phyloP scores from a whole-genome alignment of 2,113 vertebrate species.

The Notiomystis cincta region DNA sequence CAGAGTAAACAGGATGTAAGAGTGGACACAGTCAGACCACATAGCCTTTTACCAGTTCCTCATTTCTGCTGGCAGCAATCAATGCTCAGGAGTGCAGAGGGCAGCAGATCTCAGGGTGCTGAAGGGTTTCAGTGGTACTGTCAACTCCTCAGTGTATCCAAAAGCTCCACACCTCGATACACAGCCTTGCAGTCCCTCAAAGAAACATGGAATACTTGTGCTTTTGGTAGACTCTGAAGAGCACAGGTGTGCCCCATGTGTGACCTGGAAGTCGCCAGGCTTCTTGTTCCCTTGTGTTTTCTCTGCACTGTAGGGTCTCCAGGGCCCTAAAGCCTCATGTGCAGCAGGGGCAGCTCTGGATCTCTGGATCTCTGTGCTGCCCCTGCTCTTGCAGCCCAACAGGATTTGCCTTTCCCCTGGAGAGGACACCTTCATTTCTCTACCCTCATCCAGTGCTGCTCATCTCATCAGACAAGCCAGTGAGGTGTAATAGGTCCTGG shows the following conservation, averaged over 20 bases:
- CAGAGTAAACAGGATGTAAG: conserved; percentile 44
- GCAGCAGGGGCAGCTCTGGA: neutral
- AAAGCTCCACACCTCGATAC: neutral
- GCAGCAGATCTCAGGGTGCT: neutral
- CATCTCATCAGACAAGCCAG: neutral
- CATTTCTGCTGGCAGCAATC: neutral
- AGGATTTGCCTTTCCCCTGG: neutral
- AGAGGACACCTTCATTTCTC: neutral
- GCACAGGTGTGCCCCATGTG: neutral
- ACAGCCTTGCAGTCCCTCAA: neutral
- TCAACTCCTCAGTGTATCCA: neutral
- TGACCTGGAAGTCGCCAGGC: neutral
- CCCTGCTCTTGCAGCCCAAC: neutral
- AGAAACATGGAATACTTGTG: neutral
- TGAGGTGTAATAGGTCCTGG: neutral
- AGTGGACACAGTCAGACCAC: neutral
- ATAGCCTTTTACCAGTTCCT: neutral
- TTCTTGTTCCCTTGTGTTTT: neutral
- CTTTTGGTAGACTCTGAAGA: neutral
- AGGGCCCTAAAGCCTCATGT: neutral
- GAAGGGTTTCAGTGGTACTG: neutral
- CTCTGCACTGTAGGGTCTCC: neutral
- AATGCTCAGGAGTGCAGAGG: neutral
- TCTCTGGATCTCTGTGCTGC: neutral
- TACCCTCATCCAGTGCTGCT: neutral